Conservation (phyloP, 2,113 vertebrate species). For the Zootoca vivipara region DNA sequence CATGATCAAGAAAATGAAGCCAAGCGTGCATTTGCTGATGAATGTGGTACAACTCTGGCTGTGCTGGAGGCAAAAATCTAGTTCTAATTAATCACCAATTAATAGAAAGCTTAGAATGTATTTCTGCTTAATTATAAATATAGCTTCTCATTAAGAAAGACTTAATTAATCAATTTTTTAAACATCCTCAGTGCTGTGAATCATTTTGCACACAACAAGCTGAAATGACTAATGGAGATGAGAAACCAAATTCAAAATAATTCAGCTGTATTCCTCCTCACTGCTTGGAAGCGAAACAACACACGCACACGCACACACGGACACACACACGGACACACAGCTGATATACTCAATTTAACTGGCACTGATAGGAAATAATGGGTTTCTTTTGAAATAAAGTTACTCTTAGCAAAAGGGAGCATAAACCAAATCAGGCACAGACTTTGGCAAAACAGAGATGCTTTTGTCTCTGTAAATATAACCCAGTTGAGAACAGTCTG, state of each 20-base stretch:
- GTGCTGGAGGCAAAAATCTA: slow-evolving; percentile 56
- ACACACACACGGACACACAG: not conserved
- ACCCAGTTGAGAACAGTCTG: not conserved
- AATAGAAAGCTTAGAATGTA: slow-evolving; percentile 73
- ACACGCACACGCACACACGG: not conserved
- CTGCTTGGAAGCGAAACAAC: slow-evolving; percentile 18
- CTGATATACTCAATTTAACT: slow-evolving; percentile 1
- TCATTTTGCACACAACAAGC: slow-evolving; percentile 39
- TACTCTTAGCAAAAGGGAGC: slow-evolving; percentile 27
- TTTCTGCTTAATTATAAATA: slow-evolving; percentile 78
- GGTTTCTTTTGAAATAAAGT: slow-evolving; percentile 37
- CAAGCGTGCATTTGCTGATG: slow-evolving; percentile 47
- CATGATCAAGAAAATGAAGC: slow-evolving; percentile 63
- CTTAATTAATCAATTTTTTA: slow-evolving; percentile 76
- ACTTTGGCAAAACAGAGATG: slow-evolving; percentile 35
- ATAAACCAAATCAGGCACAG: slow-evolving; percentile 29
- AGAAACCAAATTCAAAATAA: slow-evolving; percentile 34
- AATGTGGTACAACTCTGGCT: slow-evolving; percentile 62
- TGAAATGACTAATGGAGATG: slow-evolving; percentile 26
- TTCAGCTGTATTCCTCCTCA: not conserved
- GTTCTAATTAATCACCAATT: slow-evolving; percentile 72
- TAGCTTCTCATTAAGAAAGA: slow-evolving; percentile 66
- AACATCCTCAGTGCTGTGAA: slow-evolving; percentile 54
- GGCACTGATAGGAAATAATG: slow-evolving; percentile 7
- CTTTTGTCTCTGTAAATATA: slow-evolving; percentile 28